Evolutionary conservation across 2,113 vertebrate species (phyloP), one percentile per base, ranked within the genome.

Genomic region (Hydropotes inermis): DNA sequence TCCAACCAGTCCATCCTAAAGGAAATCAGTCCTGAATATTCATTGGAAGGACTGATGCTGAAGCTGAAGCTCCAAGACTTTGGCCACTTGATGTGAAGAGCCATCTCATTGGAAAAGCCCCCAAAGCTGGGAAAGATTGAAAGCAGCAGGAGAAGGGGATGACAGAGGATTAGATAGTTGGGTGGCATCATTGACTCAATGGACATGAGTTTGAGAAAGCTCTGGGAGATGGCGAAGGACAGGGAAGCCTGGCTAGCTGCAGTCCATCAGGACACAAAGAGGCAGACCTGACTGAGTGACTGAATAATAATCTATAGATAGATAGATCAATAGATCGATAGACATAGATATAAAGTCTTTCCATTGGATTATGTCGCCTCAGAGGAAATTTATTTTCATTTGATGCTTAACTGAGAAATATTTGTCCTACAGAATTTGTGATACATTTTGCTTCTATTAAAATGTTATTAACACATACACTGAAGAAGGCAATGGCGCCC

Each of bases 391-490:
- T 76, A 58, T 61, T 55, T 94, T 96, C 30, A 67, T 84, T 55
- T 39, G 50, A 74, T 47, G 54, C 30, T 91, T 60, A 86, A 82
- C 19, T 78, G 30, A 87, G 52, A 86, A 81, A 78, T 89, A 21
- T 74, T 19, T 97, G 47, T 67, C 30, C 23, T 89, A 21, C 13
- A 79, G 28, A 89, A 89, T 93, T 85, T 94, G 45, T 61, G 54
- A 1, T 61, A 61, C 78, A 25, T 14, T 83, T 8, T 13, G 45
- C 11, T 70, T 93, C 93, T 81, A 91, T 90, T 87, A 89, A 96
- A 96, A 92, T 88, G 10, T 91, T 87, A 90, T 92, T 86, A 84
- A 11, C 50, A 94, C 7, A 43, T 64, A 85, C 33, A 39, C 47
- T 50, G 47, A 12, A 50, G 47, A 50, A 50, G 47, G 47, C 13